Evolutionary conservation across 64 coral and sea anemone genomes (phyloP).

Genomic region (Montipora capricornis): DNA sequence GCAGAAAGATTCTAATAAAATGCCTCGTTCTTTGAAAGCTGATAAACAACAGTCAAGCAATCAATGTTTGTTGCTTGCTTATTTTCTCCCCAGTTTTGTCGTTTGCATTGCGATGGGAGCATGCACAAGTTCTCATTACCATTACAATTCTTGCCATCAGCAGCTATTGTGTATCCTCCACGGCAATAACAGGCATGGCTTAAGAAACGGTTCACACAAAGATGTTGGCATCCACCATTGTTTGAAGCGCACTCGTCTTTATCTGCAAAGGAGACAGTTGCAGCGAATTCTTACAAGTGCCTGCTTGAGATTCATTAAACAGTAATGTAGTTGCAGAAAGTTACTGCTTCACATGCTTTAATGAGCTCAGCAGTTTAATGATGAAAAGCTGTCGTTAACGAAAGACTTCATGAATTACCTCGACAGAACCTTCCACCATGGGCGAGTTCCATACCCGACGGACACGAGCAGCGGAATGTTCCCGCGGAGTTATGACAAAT

Average conservation of each 20-base stretch:
- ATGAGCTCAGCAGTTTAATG: too few species aligned
- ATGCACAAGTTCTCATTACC: conserved; percentile 40
- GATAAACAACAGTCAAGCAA: too few species aligned
- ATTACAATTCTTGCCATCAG: conserved; percentile 68
- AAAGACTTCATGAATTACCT: conserved; percentile 25
- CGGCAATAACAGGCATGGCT: conserved; percentile 76
- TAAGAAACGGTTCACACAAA: conserved; percentile 77
- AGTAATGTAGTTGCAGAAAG: not conserved
- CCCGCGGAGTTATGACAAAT: conserved; percentile 79
- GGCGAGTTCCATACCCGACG: conserved; percentile 83
- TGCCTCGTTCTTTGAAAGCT: too few species aligned
- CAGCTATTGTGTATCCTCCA: conserved; percentile 76
- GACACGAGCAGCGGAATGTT: conserved; percentile 79
- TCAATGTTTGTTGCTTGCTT: too few species aligned
- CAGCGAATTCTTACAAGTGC: not conserved
- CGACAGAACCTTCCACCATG: conserved; percentile 58
- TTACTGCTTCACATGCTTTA: too few species aligned
- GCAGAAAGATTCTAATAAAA: too few species aligned
- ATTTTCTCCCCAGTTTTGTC: not conserved
- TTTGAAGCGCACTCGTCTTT: conserved; percentile 72
- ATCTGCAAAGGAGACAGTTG: conserved; percentile 42
- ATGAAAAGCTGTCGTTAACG: not conserved
- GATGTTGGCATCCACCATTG: conserved; percentile 89
- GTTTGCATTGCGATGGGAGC: not conserved
- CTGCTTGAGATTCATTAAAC: not conserved